Conservation (phyloP, 2,797 vertebrate species). For the Notolabrus celidotus region DNA sequence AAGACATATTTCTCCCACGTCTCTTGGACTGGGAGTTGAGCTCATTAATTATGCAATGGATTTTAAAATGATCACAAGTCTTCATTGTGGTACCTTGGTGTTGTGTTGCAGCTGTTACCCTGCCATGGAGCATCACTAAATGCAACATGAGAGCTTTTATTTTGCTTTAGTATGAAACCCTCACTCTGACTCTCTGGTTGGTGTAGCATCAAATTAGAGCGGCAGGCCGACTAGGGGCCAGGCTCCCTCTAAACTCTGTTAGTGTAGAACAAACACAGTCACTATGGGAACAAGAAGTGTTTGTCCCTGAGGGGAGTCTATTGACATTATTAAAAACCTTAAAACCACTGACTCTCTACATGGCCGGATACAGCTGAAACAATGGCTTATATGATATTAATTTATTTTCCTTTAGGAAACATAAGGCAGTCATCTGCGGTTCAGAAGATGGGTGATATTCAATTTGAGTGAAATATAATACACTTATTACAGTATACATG, state of each 20-base stretch:
- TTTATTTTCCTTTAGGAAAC: conserved; percentile 1
- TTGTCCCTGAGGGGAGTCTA: conserved; percentile 31
- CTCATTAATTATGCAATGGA: conserved; percentile 53
- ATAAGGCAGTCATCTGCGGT: not conserved
- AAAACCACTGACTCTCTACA: conserved; percentile 15
- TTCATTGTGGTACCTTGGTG: conserved; percentile 19
- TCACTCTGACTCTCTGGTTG: not conserved
- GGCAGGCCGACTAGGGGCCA: conserved; percentile 5
- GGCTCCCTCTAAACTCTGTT: conserved; percentile 19
- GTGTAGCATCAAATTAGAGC: conserved; percentile 7
- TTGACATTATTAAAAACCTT: conserved; percentile 41
- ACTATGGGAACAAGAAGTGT: conserved; percentile 55
- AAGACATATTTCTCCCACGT: not conserved
- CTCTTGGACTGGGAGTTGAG: not conserved
- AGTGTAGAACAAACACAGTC: conserved; percentile 43
- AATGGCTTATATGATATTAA: not conserved
- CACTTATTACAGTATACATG: not conserved
- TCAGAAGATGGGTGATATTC: not conserved
- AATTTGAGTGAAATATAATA: too few relatives aligned
- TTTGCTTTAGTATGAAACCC: conserved; percentile 1
- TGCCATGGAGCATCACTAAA: not conserved
- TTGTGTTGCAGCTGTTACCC: conserved; percentile 42
- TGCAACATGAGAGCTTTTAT: conserved; percentile 19
- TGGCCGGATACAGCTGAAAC: conserved; percentile 7
- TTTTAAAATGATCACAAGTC: conserved; percentile 44